Percentiles rank a stretch among this genome's conserved stretches.
Evolutionary conservation across 2,113 vertebrate genomes (phyloP).

Genomic region (Pterophyllum scalare): DNA sequence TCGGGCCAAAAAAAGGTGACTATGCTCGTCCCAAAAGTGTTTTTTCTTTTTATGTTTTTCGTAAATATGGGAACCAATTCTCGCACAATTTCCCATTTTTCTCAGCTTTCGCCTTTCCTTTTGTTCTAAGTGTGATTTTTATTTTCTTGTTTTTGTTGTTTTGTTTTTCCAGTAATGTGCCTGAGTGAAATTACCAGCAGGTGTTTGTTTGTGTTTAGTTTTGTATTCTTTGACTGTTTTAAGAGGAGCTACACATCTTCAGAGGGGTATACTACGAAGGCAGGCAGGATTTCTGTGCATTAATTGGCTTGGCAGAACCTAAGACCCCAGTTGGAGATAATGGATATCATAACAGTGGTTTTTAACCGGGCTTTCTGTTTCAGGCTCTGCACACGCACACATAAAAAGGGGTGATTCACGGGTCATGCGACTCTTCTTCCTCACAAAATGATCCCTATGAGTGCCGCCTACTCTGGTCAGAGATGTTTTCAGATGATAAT

Average conservation of each 20-base stretch:
- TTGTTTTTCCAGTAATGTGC: slow-evolving; percentile 57
- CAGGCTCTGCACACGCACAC: no score
- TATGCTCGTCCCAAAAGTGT: slow-evolving; percentile 61
- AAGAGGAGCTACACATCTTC: slow-evolving; percentile 47
- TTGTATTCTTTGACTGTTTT: slow-evolving; percentile 32
- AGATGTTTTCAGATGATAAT: no score
- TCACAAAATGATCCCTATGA: no score
- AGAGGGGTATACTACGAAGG: slow-evolving; percentile 4
- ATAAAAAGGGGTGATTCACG: no score
- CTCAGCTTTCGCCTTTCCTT: slow-evolving; percentile 41
- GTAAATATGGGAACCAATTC: slow-evolving; percentile 47
- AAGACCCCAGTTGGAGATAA: no score
- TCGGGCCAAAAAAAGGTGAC: slow-evolving; percentile 59
- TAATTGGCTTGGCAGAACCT: neutral
- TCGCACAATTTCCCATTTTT: slow-evolving; percentile 72
- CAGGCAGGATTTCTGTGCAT: neutral
- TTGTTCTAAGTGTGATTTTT: slow-evolving; percentile 4
- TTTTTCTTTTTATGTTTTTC: neutral
- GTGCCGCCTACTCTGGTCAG: no score
- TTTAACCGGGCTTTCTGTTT: no score
- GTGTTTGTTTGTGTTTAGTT: slow-evolving; percentile 11
- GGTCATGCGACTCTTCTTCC: no score
- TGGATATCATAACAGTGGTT: no score
- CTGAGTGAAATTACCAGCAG: slow-evolving; percentile 64
- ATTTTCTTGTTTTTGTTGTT: neutral